Conservation (phyloP, 2,888 invertebrate species). For the Druceiella hillmani region DNA sequence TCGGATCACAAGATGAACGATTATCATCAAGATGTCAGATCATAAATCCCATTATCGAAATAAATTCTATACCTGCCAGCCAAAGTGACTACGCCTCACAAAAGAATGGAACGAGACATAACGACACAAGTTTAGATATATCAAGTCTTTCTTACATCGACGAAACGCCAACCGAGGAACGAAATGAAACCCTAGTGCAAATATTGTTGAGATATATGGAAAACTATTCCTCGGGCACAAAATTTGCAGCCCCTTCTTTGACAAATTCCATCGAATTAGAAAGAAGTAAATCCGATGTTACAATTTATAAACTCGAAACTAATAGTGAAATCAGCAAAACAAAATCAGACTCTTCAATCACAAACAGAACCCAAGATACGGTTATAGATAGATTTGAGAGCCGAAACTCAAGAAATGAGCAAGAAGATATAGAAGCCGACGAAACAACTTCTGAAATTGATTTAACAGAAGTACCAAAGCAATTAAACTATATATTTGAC, state of each 20-base stretch:
- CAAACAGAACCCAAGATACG: conserved; percentile 45
- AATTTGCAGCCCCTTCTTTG: conserved; percentile 28
- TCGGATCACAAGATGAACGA: conserved; percentile 34
- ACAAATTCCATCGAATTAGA: conserved; percentile 36
- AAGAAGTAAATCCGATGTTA: conserved; percentile 45
- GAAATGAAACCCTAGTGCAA: conserved; percentile 40
- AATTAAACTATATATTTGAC: conserved; percentile 39
- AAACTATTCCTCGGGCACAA: conserved; percentile 33
- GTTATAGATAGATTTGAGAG: conserved; percentile 40
- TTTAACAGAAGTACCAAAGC: conserved; percentile 39
- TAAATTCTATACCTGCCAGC: conserved; percentile 22
- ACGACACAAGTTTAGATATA: conserved; percentile 40
- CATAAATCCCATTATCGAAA: conserved; percentile 34
- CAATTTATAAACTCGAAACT: conserved; percentile 43
- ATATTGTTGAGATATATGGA: conserved; percentile 48
- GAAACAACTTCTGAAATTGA: conserved; percentile 42
- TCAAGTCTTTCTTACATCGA: conserved; percentile 41
- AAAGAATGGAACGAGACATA: conserved; percentile 33
- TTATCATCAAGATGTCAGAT: conserved; percentile 21
- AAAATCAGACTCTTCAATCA: conserved; percentile 45
- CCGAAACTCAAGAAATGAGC: too few species aligned
- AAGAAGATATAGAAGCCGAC: conserved; percentile 29
- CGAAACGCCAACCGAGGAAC: conserved; percentile 43
- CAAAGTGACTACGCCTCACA: conserved; percentile 7
- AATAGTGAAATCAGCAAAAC: conserved; percentile 46